A percentile compares a stretch with the other conserved stretches of the same genome.
phyloP scores from a whole-genome alignment of 2,797 vertebrate species.

The Philypnodon macrostomus region DNA sequence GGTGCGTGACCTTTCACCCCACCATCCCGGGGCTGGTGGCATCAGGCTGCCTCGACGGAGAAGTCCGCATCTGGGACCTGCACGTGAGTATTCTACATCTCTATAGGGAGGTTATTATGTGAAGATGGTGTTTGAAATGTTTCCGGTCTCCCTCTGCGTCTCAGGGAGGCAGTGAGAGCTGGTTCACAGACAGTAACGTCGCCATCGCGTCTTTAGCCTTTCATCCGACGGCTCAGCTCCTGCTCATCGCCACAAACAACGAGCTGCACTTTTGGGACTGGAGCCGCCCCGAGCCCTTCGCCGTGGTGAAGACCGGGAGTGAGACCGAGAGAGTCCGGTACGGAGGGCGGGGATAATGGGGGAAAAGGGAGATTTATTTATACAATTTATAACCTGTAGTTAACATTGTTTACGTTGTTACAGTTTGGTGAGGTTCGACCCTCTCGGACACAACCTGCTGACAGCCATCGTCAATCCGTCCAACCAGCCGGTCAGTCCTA shows the following conservation, averaged over 20 bases:
- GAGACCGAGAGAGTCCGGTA: slow-evolving; percentile 96
- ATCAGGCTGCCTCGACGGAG: slow-evolving; percentile 97
- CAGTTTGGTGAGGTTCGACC: slow-evolving; percentile 96
- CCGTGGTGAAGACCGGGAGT: slow-evolving; percentile 94
- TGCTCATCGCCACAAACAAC: slow-evolving; percentile 95
- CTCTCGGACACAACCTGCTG: slow-evolving; percentile 95
- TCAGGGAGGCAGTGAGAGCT: slow-evolving; percentile 97
- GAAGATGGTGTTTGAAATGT: too few species aligned
- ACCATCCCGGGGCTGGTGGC: slow-evolving; percentile 97
- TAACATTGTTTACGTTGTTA: slow-evolving; percentile 8
- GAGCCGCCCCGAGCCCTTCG: slow-evolving; percentile 96
- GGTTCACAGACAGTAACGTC: slow-evolving; percentile 98
- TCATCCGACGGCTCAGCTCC: slow-evolving; percentile 96
- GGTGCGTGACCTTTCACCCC: slow-evolving; percentile 99
- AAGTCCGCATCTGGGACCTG: slow-evolving; percentile 99
- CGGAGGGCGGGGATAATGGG: neutral
- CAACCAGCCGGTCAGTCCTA: slow-evolving; percentile 91
- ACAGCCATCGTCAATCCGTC: slow-evolving; percentile 98
- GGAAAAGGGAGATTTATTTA: too few species aligned
- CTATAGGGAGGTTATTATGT: too few species aligned
- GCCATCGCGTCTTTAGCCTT: slow-evolving; percentile 97
- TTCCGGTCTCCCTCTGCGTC: neutral
- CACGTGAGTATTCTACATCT: slow-evolving; percentile 87
- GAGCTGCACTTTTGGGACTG: slow-evolving; percentile 99
- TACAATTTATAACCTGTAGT: neutral